Evolutionary conservation across 2,888 invertebrate species (phyloP).

Genomic region (Litoditis marina): DNA sequence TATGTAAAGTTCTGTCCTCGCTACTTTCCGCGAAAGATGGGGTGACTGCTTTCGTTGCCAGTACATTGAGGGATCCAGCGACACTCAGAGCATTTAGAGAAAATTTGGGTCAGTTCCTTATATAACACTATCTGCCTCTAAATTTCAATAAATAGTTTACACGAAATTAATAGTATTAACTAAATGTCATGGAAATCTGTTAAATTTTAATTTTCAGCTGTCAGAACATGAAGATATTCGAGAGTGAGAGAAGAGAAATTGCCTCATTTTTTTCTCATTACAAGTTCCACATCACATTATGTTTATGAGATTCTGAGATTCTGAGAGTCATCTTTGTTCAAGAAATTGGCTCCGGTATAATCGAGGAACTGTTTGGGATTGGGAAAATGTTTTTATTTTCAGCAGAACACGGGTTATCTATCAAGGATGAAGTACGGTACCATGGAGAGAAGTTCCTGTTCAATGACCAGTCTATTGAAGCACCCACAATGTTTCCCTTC

Average conservation of each 20-base stretch:
- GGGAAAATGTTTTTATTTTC: slow-evolving; percentile 4
- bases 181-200: too few species aligned
- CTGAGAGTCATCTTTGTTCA: too few species aligned
- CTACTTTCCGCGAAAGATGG: slow-evolving; percentile 19
- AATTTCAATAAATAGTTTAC: too few species aligned
- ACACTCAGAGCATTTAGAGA: slow-evolving; percentile 30
- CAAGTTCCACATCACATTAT: too few species aligned
- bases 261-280: too few species aligned
- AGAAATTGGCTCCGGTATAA: too few species aligned
- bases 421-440: slow-evolving; percentile 17
- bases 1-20: slow-evolving; percentile 26
- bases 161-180: too few species aligned
- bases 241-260: too few species aligned
- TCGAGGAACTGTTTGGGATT: too few species aligned
- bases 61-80: slow-evolving; percentile 37
- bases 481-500: slow-evolving; percentile 26
- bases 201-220: not conserved
- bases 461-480: not conserved
- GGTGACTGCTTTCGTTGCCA: slow-evolving; percentile 30
- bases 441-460: slow-evolving; percentile 1
- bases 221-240: too few species aligned
- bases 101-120: slow-evolving; percentile 23
- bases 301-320: too few species aligned
- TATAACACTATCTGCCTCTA: too few species aligned
- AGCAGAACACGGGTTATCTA: slow-evolving; percentile 14